phyloP scores from a whole-genome alignment of 1,140 invertebrate species.

The Apis florea region DNA sequence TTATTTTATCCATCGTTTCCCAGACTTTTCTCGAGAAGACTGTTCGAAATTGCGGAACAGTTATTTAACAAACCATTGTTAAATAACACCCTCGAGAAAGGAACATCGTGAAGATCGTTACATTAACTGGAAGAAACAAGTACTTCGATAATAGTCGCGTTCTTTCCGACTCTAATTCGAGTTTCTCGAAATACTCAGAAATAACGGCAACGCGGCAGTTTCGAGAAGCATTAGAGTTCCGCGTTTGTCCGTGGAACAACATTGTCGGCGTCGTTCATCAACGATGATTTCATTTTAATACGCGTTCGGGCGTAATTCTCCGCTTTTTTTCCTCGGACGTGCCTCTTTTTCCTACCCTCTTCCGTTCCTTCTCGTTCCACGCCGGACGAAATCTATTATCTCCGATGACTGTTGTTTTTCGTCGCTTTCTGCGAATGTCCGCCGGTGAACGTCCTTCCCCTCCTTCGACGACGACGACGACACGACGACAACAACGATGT shows the following conservation, averaged over 20 bases:
- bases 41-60: no score
- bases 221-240: not conserved
- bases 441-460: constrained; percentile 48
- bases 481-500: not conserved
- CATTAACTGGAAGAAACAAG: no score
- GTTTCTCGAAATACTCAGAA: not conserved
- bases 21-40: no score
- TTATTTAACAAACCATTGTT: no score
- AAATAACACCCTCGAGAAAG: not conserved
- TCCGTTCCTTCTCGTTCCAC: constrained; percentile 1
- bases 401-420: constrained; percentile 55
- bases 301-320: constrained; percentile 19
- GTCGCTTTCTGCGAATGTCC: constrained; percentile 46
- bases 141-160: not conserved
- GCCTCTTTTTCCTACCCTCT: not conserved
- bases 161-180: not conserved
- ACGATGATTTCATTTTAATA: constrained; percentile 50
- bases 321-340: constrained; percentile 6
- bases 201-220: not conserved
- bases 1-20: no score
- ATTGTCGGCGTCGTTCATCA: not conserved
- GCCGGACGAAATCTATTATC: constrained; percentile 63
- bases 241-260: constrained; percentile 20
- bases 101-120: not conserved
- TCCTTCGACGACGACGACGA: not conserved